Conservation (phyloP, 2,888 invertebrate species). For the Seira sanloemensis region DNA sequence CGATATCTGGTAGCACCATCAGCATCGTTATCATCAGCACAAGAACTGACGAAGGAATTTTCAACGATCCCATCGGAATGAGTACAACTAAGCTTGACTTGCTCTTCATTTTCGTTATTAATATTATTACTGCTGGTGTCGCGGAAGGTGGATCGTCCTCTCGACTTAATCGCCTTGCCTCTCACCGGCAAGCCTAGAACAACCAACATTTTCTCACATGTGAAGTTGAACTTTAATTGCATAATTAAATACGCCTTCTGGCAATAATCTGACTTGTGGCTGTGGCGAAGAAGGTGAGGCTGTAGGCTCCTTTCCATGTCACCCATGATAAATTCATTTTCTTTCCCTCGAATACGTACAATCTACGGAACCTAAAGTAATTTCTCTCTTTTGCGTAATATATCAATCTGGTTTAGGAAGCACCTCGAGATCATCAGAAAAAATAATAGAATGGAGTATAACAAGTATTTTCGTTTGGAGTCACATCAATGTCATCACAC, state of each 20-base stretch:
- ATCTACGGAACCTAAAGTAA: slow-evolving; percentile 18
- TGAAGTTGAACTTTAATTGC: slow-evolving; percentile 58
- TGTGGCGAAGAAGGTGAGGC: background rate
- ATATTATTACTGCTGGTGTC: slow-evolving; percentile 9
- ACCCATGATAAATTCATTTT: slow-evolving; percentile 33
- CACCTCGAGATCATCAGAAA: slow-evolving; percentile 21
- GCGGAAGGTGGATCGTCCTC: background rate
- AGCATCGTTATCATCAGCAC: slow-evolving; percentile 38
- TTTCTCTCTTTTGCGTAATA: slow-evolving; percentile 16
- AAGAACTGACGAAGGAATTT: slow-evolving; percentile 23
- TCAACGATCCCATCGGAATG: background rate
- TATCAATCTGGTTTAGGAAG: slow-evolving; percentile 21
- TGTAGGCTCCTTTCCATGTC: slow-evolving; percentile 15
- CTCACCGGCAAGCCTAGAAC: background rate
- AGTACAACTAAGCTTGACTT: background rate
- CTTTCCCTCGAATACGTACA: slow-evolving; percentile 30
- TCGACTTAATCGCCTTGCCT: slow-evolving; percentile 7
- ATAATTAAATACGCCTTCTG: slow-evolving; percentile 57
- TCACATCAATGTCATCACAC: slow-evolving; percentile 39
- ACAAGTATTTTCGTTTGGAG: background rate
- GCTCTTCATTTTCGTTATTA: slow-evolving; percentile 16
- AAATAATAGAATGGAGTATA: background rate
- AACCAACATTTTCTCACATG: slow-evolving; percentile 49
- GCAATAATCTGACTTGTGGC: slow-evolving; percentile 41
- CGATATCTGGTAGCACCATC: slow-evolving; percentile 33